Percentiles rank a stretch among this genome's conserved stretches.
Evolutionary conservation across 2,888 invertebrate species (phyloP).

Genomic region (Hoplodrina ambigua): DNA sequence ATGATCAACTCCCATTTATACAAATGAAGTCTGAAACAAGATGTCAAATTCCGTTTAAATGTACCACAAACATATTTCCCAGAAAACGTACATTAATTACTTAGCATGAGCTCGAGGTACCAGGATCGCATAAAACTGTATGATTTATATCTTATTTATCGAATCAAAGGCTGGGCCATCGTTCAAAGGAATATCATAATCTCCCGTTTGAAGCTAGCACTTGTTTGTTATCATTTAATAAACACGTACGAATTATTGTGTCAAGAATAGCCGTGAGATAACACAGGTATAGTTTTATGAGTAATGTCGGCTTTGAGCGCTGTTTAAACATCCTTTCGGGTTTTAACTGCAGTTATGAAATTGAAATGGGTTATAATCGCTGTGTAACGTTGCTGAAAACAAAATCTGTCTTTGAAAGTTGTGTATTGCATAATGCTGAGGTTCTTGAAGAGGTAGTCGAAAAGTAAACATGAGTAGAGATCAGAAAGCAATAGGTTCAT

Average conservation of each 20-base stretch:
- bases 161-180: constrained; percentile 54
- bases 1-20: too few species aligned
- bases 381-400: background rate
- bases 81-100: constrained; percentile 52
- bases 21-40: constrained; percentile 26
- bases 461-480: too few species aligned
- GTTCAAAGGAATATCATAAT: constrained; percentile 67
- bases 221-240: constrained; percentile 63
- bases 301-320: constrained; percentile 49
- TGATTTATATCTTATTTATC: constrained; percentile 65
- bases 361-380: constrained; percentile 35
- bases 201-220: constrained; percentile 46
- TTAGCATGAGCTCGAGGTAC: constrained; percentile 32
- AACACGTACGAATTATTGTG: constrained; percentile 59
- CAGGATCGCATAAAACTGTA: constrained; percentile 57
- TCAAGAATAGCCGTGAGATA: constrained; percentile 52
- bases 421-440: background rate
- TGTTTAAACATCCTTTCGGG: constrained; percentile 62
- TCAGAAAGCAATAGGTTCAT: too few species aligned
- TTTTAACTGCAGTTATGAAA: constrained; percentile 55
- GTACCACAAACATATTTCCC: constrained; percentile 33
- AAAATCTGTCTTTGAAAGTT: constrained; percentile 3
- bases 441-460: background rate
- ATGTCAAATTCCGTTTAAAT: constrained; percentile 37
- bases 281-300: constrained; percentile 61